Conservation (phyloP, 2,797 vertebrate species). For the Trachops cirrhosus region DNA sequence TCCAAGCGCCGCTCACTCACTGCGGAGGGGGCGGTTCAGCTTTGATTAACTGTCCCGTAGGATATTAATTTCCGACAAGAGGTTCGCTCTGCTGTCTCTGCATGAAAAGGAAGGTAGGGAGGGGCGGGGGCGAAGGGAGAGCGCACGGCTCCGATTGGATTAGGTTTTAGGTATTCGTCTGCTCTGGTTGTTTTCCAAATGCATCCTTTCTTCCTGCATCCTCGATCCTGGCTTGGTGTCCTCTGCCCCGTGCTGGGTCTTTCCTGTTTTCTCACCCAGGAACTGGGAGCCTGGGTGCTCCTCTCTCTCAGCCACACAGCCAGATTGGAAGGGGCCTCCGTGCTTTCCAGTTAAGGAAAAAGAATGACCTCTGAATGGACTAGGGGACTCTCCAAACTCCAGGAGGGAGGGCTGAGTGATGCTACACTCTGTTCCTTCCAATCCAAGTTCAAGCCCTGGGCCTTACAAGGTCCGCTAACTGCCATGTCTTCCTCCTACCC, state of each 20-base stretch:
- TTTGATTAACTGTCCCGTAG: slow-evolving; percentile 55
- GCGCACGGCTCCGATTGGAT: neutral
- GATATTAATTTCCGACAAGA: slow-evolving; percentile 51
- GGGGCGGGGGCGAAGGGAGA: neutral
- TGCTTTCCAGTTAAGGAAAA: neutral
- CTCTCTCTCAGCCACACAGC: neutral
- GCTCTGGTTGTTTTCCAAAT: neutral
- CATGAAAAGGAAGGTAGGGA: neutral
- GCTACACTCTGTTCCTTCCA: neutral
- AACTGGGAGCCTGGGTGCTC: neutral
- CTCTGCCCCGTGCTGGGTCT: neutral
- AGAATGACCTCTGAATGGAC: neutral
- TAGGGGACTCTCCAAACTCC: neutral
- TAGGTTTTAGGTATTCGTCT: neutral
- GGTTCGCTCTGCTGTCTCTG: neutral
- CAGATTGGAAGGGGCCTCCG: neutral
- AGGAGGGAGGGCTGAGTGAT: neutral
- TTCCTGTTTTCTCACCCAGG: neutral
- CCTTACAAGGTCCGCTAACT: neutral
- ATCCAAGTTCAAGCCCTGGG: neutral
- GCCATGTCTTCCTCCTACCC: neutral
- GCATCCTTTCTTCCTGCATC: neutral
- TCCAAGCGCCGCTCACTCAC: slow-evolving; percentile 40
- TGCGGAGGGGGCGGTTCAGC: neutral
- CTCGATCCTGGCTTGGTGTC: neutral